Evolutionary conservation across 2,888 invertebrate genomes (phyloP), one percentile per base, ranked within the genome.

Genomic region (Leptarthrus brevirostris): DNA sequence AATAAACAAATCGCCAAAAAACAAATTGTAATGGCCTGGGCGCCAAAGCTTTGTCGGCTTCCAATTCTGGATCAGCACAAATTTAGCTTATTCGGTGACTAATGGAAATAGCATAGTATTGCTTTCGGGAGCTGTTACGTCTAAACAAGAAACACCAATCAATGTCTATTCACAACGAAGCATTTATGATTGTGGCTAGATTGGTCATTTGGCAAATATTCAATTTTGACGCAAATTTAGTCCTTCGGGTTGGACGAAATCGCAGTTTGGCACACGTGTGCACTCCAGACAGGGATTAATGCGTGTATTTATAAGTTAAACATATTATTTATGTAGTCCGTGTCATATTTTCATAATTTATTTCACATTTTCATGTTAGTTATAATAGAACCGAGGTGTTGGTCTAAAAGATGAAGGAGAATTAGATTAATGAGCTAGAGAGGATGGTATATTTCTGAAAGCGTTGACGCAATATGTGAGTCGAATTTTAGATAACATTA

Each of bases 141-240:
- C n/a, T 40, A 1, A 40, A 40, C 6, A 40, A 40, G 10, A 40
- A 40, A 40, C 40, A 40, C 10, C 3, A 8, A n/a, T 40, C 8
- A 8, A 8, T 30, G 40, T 12, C 40, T 40, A 12, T n/a, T 30
- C 30, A 40, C n/a, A 12, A 40, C 12, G 40, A n/a, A 40, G 40
- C n/a, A 40, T 40, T 40, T 40, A 40, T n/a, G 40, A 40, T 12
- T n/a, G 8, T 12, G 8, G n/a, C n/a, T n/a, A n/a, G n/a, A 40
- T 58, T 58, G 36, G 58, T 1, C 22, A 26, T 22, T 58, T 58
- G 58, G 58, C 58, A 58, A 18, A 58, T 1, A 8, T 36, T 58
- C 58, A 58, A 58, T 16, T 36, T 58, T 10, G 34, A 58, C 36
- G 58, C 18, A 58, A 58, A 58, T 30, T 14, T 56, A 56, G 56